Conservation (phyloP, 2,113 vertebrate genomes). For the Chloebia gouldiae region DNA sequence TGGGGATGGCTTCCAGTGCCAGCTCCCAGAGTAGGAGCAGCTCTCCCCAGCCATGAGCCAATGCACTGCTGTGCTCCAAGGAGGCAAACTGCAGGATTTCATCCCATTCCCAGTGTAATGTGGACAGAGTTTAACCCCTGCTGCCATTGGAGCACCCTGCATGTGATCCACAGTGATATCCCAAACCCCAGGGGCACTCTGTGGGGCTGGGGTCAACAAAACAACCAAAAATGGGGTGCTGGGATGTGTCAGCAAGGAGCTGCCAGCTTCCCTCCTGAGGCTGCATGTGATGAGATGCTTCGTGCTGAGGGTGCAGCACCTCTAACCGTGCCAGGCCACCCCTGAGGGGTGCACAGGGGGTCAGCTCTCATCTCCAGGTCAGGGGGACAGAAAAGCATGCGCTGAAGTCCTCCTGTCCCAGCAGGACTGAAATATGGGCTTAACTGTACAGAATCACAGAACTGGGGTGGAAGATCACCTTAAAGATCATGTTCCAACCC, state of each 20-base stretch:
- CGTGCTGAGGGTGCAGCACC: background rate
- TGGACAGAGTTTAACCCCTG: background rate
- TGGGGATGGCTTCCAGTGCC: rapidly evolving
- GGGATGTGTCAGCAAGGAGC: background rate
- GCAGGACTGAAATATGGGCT: background rate
- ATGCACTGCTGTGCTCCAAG: rapidly evolving
- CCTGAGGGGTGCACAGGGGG: background rate
- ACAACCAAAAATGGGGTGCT: background rate
- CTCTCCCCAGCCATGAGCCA: background rate
- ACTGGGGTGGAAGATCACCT: background rate
- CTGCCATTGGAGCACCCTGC: background rate
- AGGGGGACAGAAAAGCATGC: background rate
- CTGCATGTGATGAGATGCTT: background rate
- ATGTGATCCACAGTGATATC: background rate
- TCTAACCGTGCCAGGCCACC: background rate
- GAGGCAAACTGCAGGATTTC: background rate
- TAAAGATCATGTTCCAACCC: background rate
- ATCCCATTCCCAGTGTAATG: background rate
- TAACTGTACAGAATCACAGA: background rate
- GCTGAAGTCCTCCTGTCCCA: background rate
- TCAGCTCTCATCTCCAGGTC: background rate
- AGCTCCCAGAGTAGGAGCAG: background rate
- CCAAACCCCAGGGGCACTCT: background rate
- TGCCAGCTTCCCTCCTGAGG: background rate
- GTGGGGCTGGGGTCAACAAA: background rate